Evolutionary conservation across 2,113 vertebrate genomes (phyloP), one percentile per base, ranked within the genome.

Genomic region (Gracilinanus agilis): DNA sequence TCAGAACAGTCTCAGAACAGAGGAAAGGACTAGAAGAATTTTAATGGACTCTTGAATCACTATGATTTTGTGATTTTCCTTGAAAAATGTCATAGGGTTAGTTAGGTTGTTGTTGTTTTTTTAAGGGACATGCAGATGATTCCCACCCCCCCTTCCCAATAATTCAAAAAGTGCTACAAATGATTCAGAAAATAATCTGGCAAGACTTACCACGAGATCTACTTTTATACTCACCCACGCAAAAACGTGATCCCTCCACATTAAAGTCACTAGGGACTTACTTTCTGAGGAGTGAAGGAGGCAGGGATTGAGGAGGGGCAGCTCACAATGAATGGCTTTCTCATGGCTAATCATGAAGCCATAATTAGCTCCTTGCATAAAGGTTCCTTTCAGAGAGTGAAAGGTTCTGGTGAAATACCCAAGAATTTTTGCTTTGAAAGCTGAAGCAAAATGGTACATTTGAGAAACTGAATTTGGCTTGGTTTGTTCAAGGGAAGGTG

Each of bases 401-500:
- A 53, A 89, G 93, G 92, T 53, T 53, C 12, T 91, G 92, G 92
- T 67, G 19, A 6, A 90, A 54, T 27, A 55, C 83, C 34, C 40
- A 1, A 90, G 92, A 24, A 90, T 90, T 90, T n/a, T 61, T 88
- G 89, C 44, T 95, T 94, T 58, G 93, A 95, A 97, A 94, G 91
- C 40, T 29, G 13, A 95, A 49, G 94, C 91, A 24, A 88, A 97
- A 92, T 10, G 91, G 96, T 83, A 94, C 91, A 90, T 94, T 34
- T 90, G 95, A 96, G 94, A 94, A n/a, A 93, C 88, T 56, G 93
- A 93, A 92, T 92, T 56, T 56, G 93, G 88, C 58, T 97, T 93
- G 94, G 2, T 96, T 94, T 96, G 94, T 93, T 92, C 55, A 2
- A 27, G 89, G 93, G 93, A 96, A 97, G 93, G 97, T 97, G 97